A percentile compares a stretch with the other conserved stretches of the same genome.
Evolutionary conservation across 1,140 invertebrate species (phyloP).

Genomic region (Teleogryllus occipitalis): DNA sequence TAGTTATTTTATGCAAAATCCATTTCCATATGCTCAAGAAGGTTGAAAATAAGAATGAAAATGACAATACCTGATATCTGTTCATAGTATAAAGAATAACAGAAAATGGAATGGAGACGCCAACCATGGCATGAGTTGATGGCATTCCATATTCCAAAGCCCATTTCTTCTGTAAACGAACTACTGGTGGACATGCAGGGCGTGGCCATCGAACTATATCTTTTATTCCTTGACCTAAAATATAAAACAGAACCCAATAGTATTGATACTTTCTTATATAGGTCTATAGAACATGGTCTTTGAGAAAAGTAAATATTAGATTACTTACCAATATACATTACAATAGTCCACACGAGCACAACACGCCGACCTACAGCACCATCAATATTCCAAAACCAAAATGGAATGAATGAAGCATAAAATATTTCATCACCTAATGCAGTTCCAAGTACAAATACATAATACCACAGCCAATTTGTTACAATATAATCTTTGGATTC

Average conservation of each 20-base stretch:
- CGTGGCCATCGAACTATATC: conserved; percentile 79
- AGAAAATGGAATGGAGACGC: conserved; percentile 75
- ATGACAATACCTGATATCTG: conserved; percentile 54
- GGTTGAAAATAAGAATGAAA: background rate
- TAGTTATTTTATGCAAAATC: too few relatives aligned
- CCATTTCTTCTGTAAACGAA: conserved; percentile 77
- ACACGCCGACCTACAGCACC: conserved; percentile 69
- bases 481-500: conserved; percentile 42
- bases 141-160: conserved; percentile 87
- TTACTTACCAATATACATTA: conserved; percentile 71
- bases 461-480: conserved; percentile 78
- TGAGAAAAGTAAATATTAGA: too few relatives aligned
- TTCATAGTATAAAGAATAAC: conserved; percentile 69
- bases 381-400: conserved; percentile 89
- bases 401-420: conserved; percentile 79
- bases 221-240: conserved; percentile 73
- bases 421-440: conserved; percentile 81
- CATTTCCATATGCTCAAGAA: background rate
- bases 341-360: conserved; percentile 71
- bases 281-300: background rate
- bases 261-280: background rate
- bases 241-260: background rate
- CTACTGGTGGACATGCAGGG: conserved; percentile 69
- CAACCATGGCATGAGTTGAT: conserved; percentile 89
- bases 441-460: conserved; percentile 74